Percentiles rank a stretch among this genome's conserved stretches.
These are phyloP conservation scores for Aspidiotus destructor DNA, from an alignment of 2,888 invertebrate species.

Conservation along the genomic window DNA sequence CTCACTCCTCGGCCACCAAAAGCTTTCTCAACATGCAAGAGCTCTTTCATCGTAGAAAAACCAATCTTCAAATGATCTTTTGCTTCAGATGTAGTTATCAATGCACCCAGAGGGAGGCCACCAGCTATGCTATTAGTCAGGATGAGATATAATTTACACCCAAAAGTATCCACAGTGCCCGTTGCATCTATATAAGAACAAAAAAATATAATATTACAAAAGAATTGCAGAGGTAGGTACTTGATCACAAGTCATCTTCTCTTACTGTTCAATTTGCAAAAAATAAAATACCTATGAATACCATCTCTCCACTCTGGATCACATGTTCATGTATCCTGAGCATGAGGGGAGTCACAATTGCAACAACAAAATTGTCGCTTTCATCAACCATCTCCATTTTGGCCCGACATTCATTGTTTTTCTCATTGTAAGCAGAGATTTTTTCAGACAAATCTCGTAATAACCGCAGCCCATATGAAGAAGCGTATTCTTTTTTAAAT, in stretches of 20 bases:
- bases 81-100: slow-evolving; percentile 11
- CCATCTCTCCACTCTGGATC: not conserved
- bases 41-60: slow-evolving; percentile 5
- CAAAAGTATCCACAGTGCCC: slow-evolving; percentile 17
- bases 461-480: not conserved
- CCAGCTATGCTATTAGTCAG: slow-evolving; percentile 23
- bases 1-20: slow-evolving; percentile 11
- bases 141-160: slow-evolving; percentile 10
- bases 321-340: not conserved
- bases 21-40: not conserved
- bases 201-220: too few species aligned
- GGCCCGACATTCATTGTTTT: not conserved
- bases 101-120: not conserved
- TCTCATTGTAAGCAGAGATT: not conserved
- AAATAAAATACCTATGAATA: too few species aligned
- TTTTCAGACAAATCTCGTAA: not conserved
- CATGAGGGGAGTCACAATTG: not conserved
- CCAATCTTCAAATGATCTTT: slow-evolving; percentile 1
- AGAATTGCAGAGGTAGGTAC: too few species aligned
- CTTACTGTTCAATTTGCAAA: too few species aligned
- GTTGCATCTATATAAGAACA: not conserved
- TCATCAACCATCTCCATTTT: not conserved
- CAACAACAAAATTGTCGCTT: not conserved
- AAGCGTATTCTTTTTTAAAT: not conserved
- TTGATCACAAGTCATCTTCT: too few species aligned